Base-by-base conservation (phyloP, 2,888 invertebrate species). In the Schrankia costaestrigalis region DNA sequence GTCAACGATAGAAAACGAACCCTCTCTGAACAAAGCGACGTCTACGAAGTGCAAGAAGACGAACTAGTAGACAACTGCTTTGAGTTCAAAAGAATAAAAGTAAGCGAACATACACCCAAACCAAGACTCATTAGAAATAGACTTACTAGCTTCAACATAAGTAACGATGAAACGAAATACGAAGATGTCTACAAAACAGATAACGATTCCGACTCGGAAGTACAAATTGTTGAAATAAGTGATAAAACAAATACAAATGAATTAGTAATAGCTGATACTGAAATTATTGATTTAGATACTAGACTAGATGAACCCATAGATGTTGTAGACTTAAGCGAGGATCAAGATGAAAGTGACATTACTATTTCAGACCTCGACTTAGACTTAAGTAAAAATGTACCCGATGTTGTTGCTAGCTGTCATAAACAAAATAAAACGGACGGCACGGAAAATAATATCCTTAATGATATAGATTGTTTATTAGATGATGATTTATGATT, bases 391-490 rank as follows among this genome's bases (percentile, higher is more conserved):
- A 80, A 75, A 31, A 84, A 77, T 35, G 78, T 85, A n/a, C 85
- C 85, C 0, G 86, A 87, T 33, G 78, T 85, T 0, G 85, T 85
- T 0, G 86, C 83, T 1, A 86, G 86, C 38, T 85, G 86, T 63
- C 78, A 71, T 4, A 76, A 48, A 32, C 58, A 70, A 43, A 70
- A 39, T 22, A 67, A 55, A 50, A 31, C 39, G 0, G 73, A 73
- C 11, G 62, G 24, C 26, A 31, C 55, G 2, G 73, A 67, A 3
- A 72, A 54, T 30, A 69, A 55, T 46, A 38, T 81, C 27, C 42
- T 82, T 4, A 66, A 59, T 37, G 75, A 77, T 14, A 78, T 81
- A 9, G 76, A 83, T 37, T 60, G 63, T 8, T 46, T 82, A 31
- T 55, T 85, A 26, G 55, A 71, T 44, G 75, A 78, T 7, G 75